These are phyloP conservation scores for Microchirus variegatus DNA, from an alignment of 2,797 vertebrate genomes.

Conservation along the genomic window DNA sequence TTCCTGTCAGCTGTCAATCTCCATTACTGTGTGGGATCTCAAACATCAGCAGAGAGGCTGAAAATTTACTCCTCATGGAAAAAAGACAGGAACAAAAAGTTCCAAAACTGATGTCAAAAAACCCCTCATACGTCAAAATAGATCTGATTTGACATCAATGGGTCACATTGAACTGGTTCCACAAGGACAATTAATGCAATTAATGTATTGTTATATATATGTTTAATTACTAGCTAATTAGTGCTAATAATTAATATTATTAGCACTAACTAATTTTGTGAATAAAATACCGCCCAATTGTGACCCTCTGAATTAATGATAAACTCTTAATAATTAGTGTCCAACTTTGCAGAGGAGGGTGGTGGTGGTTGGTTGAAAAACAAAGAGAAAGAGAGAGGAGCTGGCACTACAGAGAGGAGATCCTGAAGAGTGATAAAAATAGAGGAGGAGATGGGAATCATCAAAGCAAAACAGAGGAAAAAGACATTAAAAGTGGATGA, in stretches of 20 bases:
- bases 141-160: background rate
- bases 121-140: too few relatives aligned
- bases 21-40: slow-evolving; percentile 18
- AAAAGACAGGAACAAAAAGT: too few relatives aligned
- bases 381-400: too few relatives aligned
- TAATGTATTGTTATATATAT: background rate
- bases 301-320: slow-evolving; percentile 59
- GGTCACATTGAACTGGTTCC: slow-evolving; percentile 1
- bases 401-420: too few relatives aligned
- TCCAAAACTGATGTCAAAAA: too few relatives aligned
- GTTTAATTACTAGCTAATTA: too few relatives aligned
- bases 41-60: slow-evolving; percentile 4
- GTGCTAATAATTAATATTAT: too few relatives aligned
- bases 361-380: background rate
- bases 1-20: slow-evolving; percentile 71
- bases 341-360: slow-evolving; percentile 34
- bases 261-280: slow-evolving; percentile 28
- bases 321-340: slow-evolving; percentile 50
- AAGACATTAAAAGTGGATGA: too few relatives aligned
- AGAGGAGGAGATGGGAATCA: too few relatives aligned
- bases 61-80: background rate
- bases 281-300: slow-evolving; percentile 50
- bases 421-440: too few relatives aligned
- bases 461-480: too few relatives aligned
- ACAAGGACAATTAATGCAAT: background rate